These are phyloP conservation scores for Gallinago undulata DNA, from an alignment of 2,113 vertebrate species.

Conservation along the genomic window DNA sequence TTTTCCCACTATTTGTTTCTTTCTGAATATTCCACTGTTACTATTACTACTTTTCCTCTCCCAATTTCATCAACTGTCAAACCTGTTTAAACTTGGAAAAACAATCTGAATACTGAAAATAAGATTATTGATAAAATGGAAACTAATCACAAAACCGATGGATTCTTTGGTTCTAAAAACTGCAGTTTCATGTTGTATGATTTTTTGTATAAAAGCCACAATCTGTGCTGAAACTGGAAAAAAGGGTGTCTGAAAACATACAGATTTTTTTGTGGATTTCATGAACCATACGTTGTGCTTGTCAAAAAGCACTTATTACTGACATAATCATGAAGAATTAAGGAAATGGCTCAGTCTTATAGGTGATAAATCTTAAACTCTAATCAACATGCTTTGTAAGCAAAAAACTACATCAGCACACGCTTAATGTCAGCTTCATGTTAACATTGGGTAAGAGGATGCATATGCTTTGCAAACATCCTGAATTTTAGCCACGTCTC, in stretches of 20 bases:
- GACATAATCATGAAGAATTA: background rate
- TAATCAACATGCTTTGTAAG: background rate
- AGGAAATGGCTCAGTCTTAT: background rate
- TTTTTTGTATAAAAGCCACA: background rate
- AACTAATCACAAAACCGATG: accelerated
- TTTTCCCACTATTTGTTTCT: background rate
- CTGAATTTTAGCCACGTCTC: background rate
- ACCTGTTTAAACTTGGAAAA: background rate
- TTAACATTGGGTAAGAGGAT: background rate
- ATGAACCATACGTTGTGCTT: background rate
- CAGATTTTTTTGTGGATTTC: accelerated
- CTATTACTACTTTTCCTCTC: background rate
- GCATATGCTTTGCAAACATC: background rate
- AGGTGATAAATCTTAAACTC: background rate
- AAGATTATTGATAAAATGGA: background rate
- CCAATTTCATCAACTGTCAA: background rate
- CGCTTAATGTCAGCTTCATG: background rate
- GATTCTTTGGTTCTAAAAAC: background rate
- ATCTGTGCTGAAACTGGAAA: background rate
- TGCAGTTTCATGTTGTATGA: background rate
- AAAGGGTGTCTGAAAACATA: background rate
- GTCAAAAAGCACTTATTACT: background rate
- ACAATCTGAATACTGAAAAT: background rate
- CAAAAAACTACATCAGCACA: background rate
- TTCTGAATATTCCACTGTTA: background rate